phyloP scores from a whole-genome alignment of 92 coral and sea anemone species.

The Porites rus region DNA sequence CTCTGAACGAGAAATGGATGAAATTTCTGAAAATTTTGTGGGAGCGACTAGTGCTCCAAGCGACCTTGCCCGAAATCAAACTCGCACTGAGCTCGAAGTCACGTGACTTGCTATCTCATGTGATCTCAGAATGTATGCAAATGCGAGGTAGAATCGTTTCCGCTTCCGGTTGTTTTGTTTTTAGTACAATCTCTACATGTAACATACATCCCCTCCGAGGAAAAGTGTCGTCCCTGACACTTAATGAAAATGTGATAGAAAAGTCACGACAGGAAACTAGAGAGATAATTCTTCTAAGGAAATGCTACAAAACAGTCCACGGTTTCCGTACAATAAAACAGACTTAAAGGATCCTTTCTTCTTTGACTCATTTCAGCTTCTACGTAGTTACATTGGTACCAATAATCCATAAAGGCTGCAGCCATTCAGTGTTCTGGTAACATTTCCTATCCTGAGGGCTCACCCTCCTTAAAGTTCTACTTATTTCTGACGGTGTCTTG shows the following conservation, averaged over 20 bases:
- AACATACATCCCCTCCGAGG: slow-evolving; percentile 10
- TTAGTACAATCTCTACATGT: slow-evolving; percentile 2
- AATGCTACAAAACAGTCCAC: not conserved
- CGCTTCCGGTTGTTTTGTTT: not conserved
- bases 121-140: too few relatives aligned
- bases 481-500: not conserved
- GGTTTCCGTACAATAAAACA: not conserved
- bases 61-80: too few relatives aligned
- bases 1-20: too few relatives aligned
- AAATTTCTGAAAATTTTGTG: too few relatives aligned
- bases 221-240: slow-evolving; percentile 46
- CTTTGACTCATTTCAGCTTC: not conserved
- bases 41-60: too few relatives aligned
- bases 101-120: too few relatives aligned
- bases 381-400: not conserved
- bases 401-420: not conserved
- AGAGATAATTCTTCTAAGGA: not conserved
- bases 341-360: not conserved
- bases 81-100: too few relatives aligned
- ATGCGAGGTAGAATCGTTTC: too few relatives aligned
- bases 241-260: not conserved
- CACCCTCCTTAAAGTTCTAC: not conserved
- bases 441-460: not conserved
- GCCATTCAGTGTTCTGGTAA: not conserved
- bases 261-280: not conserved